Evolutionary conservation across 2,797 vertebrate species (phyloP), one percentile per base, ranked within the genome.

Genomic region (Lepidocolaptes lacrymiger): DNA sequence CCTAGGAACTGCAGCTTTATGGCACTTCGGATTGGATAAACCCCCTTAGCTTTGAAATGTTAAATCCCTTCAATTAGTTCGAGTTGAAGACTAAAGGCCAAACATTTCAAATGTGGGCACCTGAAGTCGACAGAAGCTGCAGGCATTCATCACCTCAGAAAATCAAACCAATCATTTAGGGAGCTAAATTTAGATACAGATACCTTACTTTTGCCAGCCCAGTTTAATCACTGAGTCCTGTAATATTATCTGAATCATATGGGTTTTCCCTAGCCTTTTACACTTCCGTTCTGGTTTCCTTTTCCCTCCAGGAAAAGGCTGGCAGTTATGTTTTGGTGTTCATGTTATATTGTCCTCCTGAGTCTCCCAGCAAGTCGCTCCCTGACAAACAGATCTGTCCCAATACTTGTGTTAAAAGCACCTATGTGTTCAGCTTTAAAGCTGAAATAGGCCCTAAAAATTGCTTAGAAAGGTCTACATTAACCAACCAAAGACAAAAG

Each of bases 41-140:
- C 92, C 55, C 48, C 82, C 85, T 93, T 96, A 85, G 73, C 83
- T 91, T 95, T 96, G 92, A 96, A 94, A 96, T 89, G 75, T 85
- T 95, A 96, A 95, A 94, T 81, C 89, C 89, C 89, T 94, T 94
- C 95, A 95, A 77, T 95, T 85, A 96, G 69, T 85, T 85, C n/a
- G 28, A 88, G 86, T 81, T 93, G 90, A 88, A 95, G 85, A 96
- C 76, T 77, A 92, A 96, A 97, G 95, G 91, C 95, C 94, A 96
- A 76, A 91, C 66, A 56, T 92, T 97, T 97, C 91, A 88, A 88
- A 72, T 56, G 21, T 93, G 90, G 90, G 41, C 52, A 92, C 74
- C 89, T 88, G 93, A 96, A 93, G 90, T 72, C 4, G 66, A 85
- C 81, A 71, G 89, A 85, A 91, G 66, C 85, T 80, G 55, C 68